These are phyloP conservation scores for Fulica atra DNA, from an alignment of 2,113 vertebrate genomes.

Conservation along the genomic window DNA sequence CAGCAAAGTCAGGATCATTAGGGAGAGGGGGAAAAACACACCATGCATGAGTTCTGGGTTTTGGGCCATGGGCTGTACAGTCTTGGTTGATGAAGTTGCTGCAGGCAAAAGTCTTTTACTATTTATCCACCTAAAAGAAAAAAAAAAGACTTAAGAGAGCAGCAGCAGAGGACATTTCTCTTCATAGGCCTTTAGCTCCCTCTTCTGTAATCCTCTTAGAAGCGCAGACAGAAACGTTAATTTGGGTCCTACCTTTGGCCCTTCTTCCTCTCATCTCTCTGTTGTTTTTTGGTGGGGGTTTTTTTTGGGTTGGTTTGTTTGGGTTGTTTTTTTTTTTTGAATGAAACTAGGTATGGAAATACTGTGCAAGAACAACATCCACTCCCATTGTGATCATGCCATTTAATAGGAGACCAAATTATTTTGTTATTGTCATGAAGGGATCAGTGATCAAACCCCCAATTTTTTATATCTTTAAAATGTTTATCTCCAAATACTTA, in stretches of 20 bases:
- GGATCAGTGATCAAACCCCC: not conserved
- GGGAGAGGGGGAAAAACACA: not conserved
- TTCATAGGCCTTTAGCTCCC: slow-evolving; percentile 30
- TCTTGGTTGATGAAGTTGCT: not conserved
- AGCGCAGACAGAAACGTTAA: not conserved
- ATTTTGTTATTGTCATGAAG: not conserved
- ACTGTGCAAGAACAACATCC: not conserved
- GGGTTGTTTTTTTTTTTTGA: not conserved
- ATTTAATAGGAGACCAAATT: not conserved
- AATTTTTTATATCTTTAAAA: not conserved
- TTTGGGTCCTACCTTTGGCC: not conserved
- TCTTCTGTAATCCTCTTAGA: slow-evolving; percentile 2
- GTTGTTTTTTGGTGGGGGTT: not conserved
- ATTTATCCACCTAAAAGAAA: not conserved
- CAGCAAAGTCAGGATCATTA: not conserved
- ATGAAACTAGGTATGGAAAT: not conserved
- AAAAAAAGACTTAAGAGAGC: not conserved
- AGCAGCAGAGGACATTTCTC: not conserved
- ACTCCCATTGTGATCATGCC: not conserved
- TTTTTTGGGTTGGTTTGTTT: not conserved
- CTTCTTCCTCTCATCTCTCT: not conserved
- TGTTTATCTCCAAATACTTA: not conserved
- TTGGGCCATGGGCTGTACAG: not conserved
- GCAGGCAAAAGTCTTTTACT: not conserved
- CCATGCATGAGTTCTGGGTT: not conserved